Conservation (phyloP, 2,888 invertebrate genomes). For the Himalopsyche kuldschensis region DNA sequence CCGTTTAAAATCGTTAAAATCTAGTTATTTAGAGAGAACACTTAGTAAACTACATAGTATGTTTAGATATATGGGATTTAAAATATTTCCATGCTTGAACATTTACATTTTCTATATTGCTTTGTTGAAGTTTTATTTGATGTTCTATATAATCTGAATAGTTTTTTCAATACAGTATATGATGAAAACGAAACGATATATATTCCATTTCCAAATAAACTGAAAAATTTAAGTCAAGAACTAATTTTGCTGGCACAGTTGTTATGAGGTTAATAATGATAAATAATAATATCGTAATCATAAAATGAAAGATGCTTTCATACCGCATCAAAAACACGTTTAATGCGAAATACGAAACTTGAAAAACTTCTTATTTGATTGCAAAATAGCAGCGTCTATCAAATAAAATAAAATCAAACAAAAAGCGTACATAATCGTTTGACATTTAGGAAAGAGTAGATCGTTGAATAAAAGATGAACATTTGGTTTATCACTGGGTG, state of each 20-base stretch:
- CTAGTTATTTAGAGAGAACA: too few species aligned
- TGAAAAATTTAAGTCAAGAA: too few species aligned
- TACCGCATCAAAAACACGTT: neutral
- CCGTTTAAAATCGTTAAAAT: too few species aligned
- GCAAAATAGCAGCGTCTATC: neutral
- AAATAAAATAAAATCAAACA: neutral
- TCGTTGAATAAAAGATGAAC: neutral
- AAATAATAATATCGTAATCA: neutral
- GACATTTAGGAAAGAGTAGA: neutral
- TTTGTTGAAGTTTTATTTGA: too few species aligned
- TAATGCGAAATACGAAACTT: neutral
- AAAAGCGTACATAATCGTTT: neutral
- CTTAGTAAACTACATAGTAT: too few species aligned
- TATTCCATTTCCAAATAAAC: too few species aligned
- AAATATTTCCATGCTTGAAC: too few species aligned
- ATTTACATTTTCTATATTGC: too few species aligned
- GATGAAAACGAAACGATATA: too few species aligned
- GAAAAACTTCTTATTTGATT: neutral
- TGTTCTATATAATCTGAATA: too few species aligned
- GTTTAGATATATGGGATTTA: too few species aligned
- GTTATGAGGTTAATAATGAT: neutral
- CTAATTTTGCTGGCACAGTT: neutral
- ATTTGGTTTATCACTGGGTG: neutral
- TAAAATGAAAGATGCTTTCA: neutral
- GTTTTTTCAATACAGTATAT: too few species aligned